These are phyloP conservation scores for Lottia scabra DNA, from an alignment of 2,888 invertebrate genomes.

Conservation along the genomic window DNA sequence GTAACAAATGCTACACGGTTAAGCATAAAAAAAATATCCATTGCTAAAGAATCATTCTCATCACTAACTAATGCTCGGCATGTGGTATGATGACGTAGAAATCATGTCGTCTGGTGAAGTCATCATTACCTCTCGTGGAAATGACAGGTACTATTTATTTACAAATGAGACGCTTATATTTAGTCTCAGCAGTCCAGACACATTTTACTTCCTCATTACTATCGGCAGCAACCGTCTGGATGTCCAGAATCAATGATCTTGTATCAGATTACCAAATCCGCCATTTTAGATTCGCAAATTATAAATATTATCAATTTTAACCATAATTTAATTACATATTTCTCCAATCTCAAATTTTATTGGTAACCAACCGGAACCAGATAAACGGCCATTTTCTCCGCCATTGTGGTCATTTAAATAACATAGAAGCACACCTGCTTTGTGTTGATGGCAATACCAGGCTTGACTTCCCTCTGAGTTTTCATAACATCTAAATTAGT, in stretches of 20 bases:
- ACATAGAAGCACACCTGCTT: background rate
- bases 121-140: background rate
- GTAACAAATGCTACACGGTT: too few relatives aligned
- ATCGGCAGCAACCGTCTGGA: too few relatives aligned
- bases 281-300: background rate
- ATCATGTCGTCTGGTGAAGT: too few relatives aligned
- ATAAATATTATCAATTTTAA: background rate
- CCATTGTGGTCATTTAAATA: slow-evolving; percentile 1
- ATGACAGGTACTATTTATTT: slow-evolving; percentile 3
- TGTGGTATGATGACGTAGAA: too few relatives aligned
- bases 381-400: background rate
- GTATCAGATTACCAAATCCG: background rate
- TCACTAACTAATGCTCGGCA: too few relatives aligned
- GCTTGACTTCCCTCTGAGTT: background rate
- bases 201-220: too few relatives aligned
- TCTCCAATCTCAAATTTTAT: background rate
- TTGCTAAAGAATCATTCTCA: too few relatives aligned
- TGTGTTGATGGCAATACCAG: background rate
- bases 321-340: background rate
- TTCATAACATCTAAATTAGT: too few relatives aligned
- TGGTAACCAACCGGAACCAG: background rate
- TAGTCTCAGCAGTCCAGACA: too few relatives aligned
- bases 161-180: background rate
- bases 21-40: too few relatives aligned
- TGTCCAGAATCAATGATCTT: background rate